Evolutionary conservation across 2,888 invertebrate genomes (phyloP), one percentile per base, ranked within the genome.

Genomic region (Lithosia quadra): DNA sequence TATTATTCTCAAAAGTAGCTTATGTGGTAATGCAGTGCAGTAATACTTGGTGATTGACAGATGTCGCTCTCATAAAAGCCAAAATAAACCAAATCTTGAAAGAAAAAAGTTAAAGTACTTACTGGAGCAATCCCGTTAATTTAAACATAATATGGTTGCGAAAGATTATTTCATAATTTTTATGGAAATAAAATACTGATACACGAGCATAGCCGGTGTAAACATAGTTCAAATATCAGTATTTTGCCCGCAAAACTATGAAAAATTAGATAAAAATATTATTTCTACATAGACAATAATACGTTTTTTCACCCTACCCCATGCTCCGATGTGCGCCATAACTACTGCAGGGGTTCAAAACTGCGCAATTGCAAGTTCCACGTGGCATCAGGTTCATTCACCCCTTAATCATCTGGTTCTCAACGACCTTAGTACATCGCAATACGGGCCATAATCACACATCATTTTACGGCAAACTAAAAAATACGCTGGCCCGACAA

Each of bases 281-380:
- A n/a, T 43, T 49, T 49, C n/a, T 49, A 9, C 0, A n/a, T 2
- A n/a, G 67, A 61, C 21, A 24, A 3, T 22, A 65, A 75, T 63
- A 33, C 78, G 75, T 43, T 43, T 65, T 15, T 64, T 79, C 77
- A 87, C 89, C 91, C 79, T 83, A 84, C 77, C 76, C 82, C 79
- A 84, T 81, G 83, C 75, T 81, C 78, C 77, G 79, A 88, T 83
- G 84, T 90, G 89, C 89, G 87, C 85, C 86, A 86, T 90, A 88
- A 89, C 91, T 84, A 88, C 90, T 91, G 90, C 92, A 91, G 91
- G 93, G 92, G 90, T 86, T 90, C 84, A 88, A 90, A 93, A 92
- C 92, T 92, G 89, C 93, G 93, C 91, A 93, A 85, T 91, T 93
- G 91, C 92, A 92, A 84, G 81, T 85, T 83, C 88, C 93, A 93